Base-by-base conservation (phyloP, 2,888 invertebrate species). In the Agriotes lineatus region DNA sequence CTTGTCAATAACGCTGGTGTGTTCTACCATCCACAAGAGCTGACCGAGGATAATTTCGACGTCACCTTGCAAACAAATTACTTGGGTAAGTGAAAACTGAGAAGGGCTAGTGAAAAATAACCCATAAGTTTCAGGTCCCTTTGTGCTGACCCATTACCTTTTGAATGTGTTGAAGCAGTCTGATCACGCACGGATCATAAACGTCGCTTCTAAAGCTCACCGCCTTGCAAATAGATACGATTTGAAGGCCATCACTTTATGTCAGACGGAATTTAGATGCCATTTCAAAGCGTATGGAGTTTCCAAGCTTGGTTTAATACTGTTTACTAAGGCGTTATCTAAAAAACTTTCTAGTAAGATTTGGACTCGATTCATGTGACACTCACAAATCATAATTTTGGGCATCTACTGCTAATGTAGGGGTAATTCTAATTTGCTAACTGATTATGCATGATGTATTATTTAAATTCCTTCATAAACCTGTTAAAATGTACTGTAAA, bases 1-100 rank as follows among this genome's bases (percentile, higher is more conserved):
- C 74, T 88, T 45, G 84, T 88, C 45, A 88, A 88, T 77, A 88
- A 88, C 77, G 88, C 88, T 18, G 88, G 86, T 14, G 81, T 88
- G 10, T 87, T 88, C 81, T 86, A 86, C 77, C 82, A 85, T 74
- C 85, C 85, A n/a, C 84, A 84, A 69, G 74, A 80, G 67, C 70
- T 85, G 64, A 88, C 88, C 1, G 81, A 81, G 59, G 87, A 88
- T 79, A 83, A 85, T 16, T 86, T 86, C 77, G 88, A 88, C 77
- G 78, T 85, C 45, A 87, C 87, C 9, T 85, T 87, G 76, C 88
- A 88, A 78, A 86, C 86, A 7, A 88, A 88, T 79, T 87, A 87
- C 80, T 81, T 88, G 69, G 86, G 86, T 86, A 77, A 30, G 30
- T 44, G 3, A 9, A 10, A 35, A 35, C 35, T 10, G 9, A 10